Base-by-base conservation (phyloP, 2,888 invertebrate genomes). In the Mimumesa dahlbomi region DNA sequence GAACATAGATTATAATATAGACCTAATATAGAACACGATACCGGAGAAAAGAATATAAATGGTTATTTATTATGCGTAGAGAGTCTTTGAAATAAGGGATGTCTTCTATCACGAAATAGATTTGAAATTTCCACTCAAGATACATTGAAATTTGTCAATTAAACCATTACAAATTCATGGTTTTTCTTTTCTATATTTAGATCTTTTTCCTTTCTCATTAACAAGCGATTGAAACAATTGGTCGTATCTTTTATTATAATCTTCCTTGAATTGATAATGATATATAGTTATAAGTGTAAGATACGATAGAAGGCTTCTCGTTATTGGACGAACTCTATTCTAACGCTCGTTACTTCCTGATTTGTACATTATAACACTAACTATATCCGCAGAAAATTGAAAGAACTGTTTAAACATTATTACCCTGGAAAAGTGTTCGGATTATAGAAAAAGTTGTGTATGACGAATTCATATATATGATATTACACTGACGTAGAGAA, bases 21-120 rank as follows among this genome's bases (percentile, higher is more conserved):
- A 61, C n/a, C 56, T 54, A 61, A 70, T 70, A 70, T 56, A 71
- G 63, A 21, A 21, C 63, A 69, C 57, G 63, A 57, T 69, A 54
- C 49, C 63, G 63, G 70, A 71, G 53, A 54, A 71, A 68, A 62
- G 63, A 59, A 25, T 54, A 43, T 58, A 48, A n/a, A 49, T 11
- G 34, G 56, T 56, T 53, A 56, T 56, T 61, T 56, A 56, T 70
- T 70, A 50, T 14, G 7, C 56, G 38, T 45, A 54, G 25, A 59
- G 16, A 46, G 18, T 52, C n/a, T 16, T 11, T 7, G 29, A 45
- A 59, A n/a, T n/a, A n/a, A n/a, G n/a, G n/a, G n/a, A n/a, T n/a
- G n/a, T n/a, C n/a, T n/a, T n/a, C n/a, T n/a, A n/a, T n/a, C n/a
- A n/a, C n/a, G n/a, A n/a, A n/a, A n/a, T n/a, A n/a, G n/a, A n/a